Evolutionary conservation across 2,888 invertebrate species (phyloP).

Genomic region (Dolomedes plantarius): DNA sequence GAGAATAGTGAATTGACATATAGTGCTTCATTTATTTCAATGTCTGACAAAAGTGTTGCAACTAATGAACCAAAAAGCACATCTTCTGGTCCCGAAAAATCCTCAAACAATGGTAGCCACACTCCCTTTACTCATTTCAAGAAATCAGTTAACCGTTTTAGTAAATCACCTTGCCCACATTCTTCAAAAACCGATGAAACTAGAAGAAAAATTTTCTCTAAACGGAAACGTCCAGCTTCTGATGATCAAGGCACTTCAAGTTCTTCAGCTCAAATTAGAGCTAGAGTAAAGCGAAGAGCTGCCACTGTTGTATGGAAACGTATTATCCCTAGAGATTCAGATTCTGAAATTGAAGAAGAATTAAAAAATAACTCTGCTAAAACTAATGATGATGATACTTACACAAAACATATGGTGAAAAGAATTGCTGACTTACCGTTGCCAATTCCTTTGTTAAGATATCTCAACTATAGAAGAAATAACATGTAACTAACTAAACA

Average conservation of each 20-base stretch:
- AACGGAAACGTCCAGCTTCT: slow-evolving; percentile 29
- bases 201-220: slow-evolving; percentile 6
- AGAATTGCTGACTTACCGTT: slow-evolving; percentile 83
- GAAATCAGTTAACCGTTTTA: not conserved
- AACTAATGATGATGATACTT: slow-evolving; percentile 75
- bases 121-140: too few relatives aligned
- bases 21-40: not conserved
- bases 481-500: slow-evolving; percentile 38
- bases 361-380: slow-evolving; percentile 54
- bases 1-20: not conserved
- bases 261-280: slow-evolving; percentile 17
- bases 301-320: slow-evolving; percentile 72
- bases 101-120: not conserved
- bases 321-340: slow-evolving; percentile 56
- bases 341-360: slow-evolving; percentile 56
- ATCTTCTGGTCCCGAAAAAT: not conserved
- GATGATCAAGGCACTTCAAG: slow-evolving; percentile 19
- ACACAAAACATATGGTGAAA: slow-evolving; percentile 79
- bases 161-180: not conserved
- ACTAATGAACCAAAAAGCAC: not conserved
- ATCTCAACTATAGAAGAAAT: slow-evolving; percentile 83
- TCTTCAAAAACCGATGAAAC: not conserved
- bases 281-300: slow-evolving; percentile 35
- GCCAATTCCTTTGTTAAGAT: slow-evolving; percentile 83
- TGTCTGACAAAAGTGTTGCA: not conserved